Evolutionary conservation across 2,113 vertebrate species (phyloP).

Genomic region (Podocnemis expansa): DNA sequence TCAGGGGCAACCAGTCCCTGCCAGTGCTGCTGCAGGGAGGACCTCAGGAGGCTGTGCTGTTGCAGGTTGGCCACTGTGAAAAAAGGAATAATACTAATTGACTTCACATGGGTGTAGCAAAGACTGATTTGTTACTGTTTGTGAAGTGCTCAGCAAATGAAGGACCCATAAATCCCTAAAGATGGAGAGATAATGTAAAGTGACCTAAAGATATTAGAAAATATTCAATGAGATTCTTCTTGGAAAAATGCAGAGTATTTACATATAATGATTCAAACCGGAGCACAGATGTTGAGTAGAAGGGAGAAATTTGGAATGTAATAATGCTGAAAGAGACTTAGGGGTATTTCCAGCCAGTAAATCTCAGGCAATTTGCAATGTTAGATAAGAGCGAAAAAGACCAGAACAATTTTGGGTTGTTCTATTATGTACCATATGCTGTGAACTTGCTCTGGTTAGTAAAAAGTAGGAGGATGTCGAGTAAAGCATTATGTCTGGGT

Average conservation of each 20-base stretch:
- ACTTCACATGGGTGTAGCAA: slow-evolving; percentile 3
- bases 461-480: background rate
- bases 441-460: background rate
- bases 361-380: background rate
- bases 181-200: background rate
- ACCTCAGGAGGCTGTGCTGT: no score
- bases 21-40: no score
- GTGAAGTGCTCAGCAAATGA: background rate
- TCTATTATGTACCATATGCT: background rate
- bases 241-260: background rate
- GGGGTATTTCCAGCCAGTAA: background rate
- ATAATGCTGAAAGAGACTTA: background rate
- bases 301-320: background rate
- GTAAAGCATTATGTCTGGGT: background rate
- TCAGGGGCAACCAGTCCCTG: no score
- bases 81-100: background rate
- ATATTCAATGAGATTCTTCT: background rate
- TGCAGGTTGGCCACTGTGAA: no score
- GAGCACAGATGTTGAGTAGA: background rate
- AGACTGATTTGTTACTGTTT: background rate
- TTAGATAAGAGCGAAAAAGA: background rate
- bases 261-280: background rate
- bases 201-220: background rate
- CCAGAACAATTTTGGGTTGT: background rate
- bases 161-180: background rate